A percentile compares a stretch with the other conserved stretches of the same genome.
Conservation (phyloP, 2,113 vertebrate species). For the Xerus inauris region DNA sequence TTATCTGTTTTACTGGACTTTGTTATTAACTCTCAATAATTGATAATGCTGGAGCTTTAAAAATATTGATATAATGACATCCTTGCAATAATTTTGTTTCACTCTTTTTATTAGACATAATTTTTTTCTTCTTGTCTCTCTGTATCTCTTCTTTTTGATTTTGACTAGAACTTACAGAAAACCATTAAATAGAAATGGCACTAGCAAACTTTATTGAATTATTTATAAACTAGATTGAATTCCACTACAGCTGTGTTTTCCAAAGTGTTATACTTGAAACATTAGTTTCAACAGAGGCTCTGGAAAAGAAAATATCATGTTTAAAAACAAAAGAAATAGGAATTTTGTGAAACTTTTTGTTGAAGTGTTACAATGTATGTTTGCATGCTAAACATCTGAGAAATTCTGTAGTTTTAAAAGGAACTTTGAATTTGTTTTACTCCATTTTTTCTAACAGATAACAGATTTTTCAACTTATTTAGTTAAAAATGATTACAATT, state of each 20-base stretch:
- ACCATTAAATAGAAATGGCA: conserved; percentile 12
- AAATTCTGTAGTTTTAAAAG: neutral
- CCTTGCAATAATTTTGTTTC: neutral
- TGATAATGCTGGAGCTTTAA: neutral
- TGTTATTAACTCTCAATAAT: neutral
- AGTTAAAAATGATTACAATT: neutral
- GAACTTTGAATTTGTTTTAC: neutral
- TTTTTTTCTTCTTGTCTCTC: neutral
- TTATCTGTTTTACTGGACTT: neutral
- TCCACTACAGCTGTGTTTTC: neutral
- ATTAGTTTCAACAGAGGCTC: conserved; percentile 7
- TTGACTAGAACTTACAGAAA: neutral
- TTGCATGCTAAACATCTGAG: neutral
- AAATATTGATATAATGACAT: neutral
- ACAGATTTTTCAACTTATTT: conserved; percentile 39
- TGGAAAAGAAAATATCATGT: neutral
- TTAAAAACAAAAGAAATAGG: neutral
- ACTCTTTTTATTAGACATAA: neutral
- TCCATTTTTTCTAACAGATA: neutral
- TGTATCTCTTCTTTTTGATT: neutral
- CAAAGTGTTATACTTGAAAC: neutral
- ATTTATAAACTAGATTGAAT: conserved; percentile 18
- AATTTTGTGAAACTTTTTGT: neutral
- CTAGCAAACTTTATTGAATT: neutral
- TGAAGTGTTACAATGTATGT: neutral